Evolutionary conservation across 2,888 invertebrate genomes (phyloP).

Genomic region (Thumatha senex): DNA sequence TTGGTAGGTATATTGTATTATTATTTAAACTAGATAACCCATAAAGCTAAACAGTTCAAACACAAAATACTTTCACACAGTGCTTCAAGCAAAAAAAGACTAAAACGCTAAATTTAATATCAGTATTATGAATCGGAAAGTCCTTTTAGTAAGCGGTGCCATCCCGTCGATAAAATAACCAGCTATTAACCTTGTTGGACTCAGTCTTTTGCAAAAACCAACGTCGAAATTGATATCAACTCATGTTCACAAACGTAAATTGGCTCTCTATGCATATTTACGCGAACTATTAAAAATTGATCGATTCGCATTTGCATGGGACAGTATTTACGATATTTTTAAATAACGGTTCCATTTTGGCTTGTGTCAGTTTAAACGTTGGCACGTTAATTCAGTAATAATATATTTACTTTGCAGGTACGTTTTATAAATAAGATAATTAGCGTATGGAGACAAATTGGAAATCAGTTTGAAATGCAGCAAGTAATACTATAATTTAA

Average conservation of each 20-base stretch:
- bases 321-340: conserved; percentile 43
- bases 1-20: too few species aligned
- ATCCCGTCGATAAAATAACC: conserved; percentile 35
- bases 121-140: conserved; percentile 30
- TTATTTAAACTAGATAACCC: too few species aligned
- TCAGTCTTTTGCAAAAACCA: conserved; percentile 58
- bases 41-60: not conserved
- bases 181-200: conserved; percentile 52
- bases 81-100: conserved; percentile 19
- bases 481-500: too few species aligned
- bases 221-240: conserved; percentile 60
- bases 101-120: conserved; percentile 36
- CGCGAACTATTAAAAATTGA: conserved; percentile 60
- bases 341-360: conserved; percentile 24
- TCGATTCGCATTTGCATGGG: conserved; percentile 53
- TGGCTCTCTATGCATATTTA: conserved; percentile 61
- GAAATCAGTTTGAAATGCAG: too few species aligned
- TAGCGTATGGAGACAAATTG: too few species aligned
- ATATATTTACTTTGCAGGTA: conserved; percentile 5
- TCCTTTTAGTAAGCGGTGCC: conserved; percentile 32
- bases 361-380: conserved; percentile 18
- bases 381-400: conserved; percentile 11
- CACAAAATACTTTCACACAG: conserved; percentile 10
- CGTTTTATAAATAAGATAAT: not conserved
- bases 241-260: conserved; percentile 57